Evolutionary conservation across 1,140 invertebrate species (phyloP), one percentile per base, ranked within the genome.

Genomic region (Anastrepha ludens): DNA sequence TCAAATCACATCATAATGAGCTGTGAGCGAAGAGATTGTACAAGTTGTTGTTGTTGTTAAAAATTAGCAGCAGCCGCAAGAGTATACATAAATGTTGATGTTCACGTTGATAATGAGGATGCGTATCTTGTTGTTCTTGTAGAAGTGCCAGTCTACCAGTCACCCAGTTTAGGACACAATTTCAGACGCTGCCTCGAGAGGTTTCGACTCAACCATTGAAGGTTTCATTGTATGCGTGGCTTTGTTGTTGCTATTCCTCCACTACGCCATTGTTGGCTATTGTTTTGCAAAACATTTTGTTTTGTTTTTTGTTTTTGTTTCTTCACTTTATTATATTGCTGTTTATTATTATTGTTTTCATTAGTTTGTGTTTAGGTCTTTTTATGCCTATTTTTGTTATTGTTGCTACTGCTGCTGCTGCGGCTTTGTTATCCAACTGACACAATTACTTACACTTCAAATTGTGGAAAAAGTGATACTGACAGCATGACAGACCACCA

Each of bases 391-490:
- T 74, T 74, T 7, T 47, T n/a, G 74, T 7, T 81, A 41, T n/a
- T 55, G 74, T 81, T 50, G 41, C 17, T 50, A 7, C 8, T 50
- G 13, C 20, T 55, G 74, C 29, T 29, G n/a, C 8, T 50, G 74
- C 7, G 44, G 15, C n/a, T 74, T 81, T 81, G 47, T 81, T 81
- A 81, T 55, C 74, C 74, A 81, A 81, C 74, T 81, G 74, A 81
- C 74, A 81, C 74, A 81, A 81, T 81, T 81, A 50, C 74, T 81
- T 81, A 81, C 74, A 81, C 74, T 81, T 81, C 15, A 81, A 50
- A 13, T 47, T 81, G 17, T 55, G 13, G 74, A 47, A n/a, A 81
- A 81, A 81, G 20, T 81, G 44, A 81, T 81, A 81, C 74, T 81
- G 74, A 81, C 74, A 55, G 47, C 47, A 2, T 81, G 74, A 81